Evolutionary conservation across 2,888 invertebrate genomes (phyloP).

Genomic region (Argyra leucocephala): DNA sequence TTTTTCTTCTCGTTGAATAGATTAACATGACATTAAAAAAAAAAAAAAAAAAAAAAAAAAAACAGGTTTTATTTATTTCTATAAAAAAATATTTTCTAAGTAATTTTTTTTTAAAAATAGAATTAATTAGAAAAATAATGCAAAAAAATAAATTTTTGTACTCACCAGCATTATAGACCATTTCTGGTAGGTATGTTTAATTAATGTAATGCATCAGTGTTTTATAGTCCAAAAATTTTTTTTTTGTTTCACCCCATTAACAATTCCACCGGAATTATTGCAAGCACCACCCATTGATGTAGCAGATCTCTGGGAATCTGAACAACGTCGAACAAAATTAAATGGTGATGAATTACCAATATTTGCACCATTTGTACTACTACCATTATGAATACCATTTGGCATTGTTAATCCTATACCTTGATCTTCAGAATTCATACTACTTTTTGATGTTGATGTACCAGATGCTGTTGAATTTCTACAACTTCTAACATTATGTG

Average conservation of each 20-base stretch:
- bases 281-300: constrained; percentile 21
- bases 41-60: too few relatives aligned
- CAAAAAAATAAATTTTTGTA: constrained; percentile 17
- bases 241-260: constrained; percentile 40
- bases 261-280: constrained; percentile 16
- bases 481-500: constrained; percentile 40
- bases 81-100: too few relatives aligned
- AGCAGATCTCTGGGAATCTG: constrained; percentile 38
- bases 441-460: constrained; percentile 42
- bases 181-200: constrained; percentile 37
- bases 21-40: too few relatives aligned
- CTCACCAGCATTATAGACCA: constrained; percentile 43
- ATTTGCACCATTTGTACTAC: constrained; percentile 18
- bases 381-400: constrained; percentile 18
- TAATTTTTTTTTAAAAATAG: too few relatives aligned
- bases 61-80: too few relatives aligned
- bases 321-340: constrained; percentile 37
- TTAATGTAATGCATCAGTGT: constrained; percentile 42
- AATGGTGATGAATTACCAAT: constrained; percentile 32
- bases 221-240: constrained; percentile 44
- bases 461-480: constrained; percentile 42
- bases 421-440: constrained; percentile 42
- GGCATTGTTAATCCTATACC: constrained; percentile 34
- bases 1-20: too few relatives aligned
- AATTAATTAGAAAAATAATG: background rate